Conservation (phyloP, 1,140 invertebrate genomes). For the Drosophila ohnishii region DNA sequence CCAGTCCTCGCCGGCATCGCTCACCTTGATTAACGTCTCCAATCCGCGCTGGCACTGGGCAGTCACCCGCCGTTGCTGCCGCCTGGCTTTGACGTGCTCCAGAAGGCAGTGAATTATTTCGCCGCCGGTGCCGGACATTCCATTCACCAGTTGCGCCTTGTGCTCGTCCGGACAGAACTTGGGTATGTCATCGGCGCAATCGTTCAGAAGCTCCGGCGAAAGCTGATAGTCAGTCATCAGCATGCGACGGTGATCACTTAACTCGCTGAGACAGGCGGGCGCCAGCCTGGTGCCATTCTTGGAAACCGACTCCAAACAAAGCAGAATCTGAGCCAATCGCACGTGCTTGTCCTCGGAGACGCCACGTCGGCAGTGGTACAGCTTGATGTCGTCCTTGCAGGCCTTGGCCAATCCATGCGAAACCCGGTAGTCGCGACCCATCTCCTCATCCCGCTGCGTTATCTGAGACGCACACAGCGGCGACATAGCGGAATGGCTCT, state of each 20-base stretch:
- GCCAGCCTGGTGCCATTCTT: conserved; percentile 90
- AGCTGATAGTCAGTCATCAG: conserved; percentile 95
- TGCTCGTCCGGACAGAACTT: conserved; percentile 89
- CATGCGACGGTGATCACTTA: conserved; percentile 94
- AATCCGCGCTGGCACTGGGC: conserved; percentile 88
- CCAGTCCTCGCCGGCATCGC: conserved; percentile 95
- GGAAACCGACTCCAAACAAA: conserved; percentile 94
- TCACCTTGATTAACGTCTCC: conserved; percentile 90
- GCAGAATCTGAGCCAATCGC: conserved; percentile 93
- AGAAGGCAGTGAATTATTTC: conserved; percentile 98
- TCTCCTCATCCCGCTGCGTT: conserved; percentile 92
- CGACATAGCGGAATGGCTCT: conserved; percentile 88
- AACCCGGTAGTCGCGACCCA: conserved; percentile 95
- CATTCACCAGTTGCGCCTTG: conserved; percentile 81
- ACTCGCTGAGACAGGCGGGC: conserved; percentile 92
- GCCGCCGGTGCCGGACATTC: conserved; percentile 85
- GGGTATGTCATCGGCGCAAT: conserved; percentile 93
- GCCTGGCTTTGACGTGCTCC: conserved; percentile 90
- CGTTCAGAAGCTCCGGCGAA: conserved; percentile 90
- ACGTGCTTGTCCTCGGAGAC: conserved; percentile 92
- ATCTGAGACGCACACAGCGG: conserved; percentile 93
- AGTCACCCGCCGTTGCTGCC: conserved; percentile 86
- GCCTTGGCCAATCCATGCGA: conserved; percentile 94
- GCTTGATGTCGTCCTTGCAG: conserved; percentile 95
- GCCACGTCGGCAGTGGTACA: conserved; percentile 89